These are phyloP conservation scores for Formica aserva DNA, from an alignment of 2,888 invertebrate species.

Conservation along the genomic window DNA sequence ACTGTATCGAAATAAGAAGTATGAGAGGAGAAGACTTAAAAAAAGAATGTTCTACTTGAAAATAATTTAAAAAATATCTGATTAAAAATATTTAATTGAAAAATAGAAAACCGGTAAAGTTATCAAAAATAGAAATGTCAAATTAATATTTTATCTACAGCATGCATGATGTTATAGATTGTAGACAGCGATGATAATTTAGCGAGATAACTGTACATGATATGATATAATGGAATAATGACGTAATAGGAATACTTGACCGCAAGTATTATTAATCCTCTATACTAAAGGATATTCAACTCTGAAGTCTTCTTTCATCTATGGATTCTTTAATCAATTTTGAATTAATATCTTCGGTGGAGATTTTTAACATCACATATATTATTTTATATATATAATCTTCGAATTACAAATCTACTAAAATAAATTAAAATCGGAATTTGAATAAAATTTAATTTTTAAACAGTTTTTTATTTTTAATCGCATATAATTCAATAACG, in stretches of 20 bases:
- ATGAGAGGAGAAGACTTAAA: not conserved
- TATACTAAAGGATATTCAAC: not conserved
- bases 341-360: not conserved
- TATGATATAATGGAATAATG: not conserved
- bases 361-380: not conserved
- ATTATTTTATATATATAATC: not conserved
- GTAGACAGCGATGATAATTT: not conserved
- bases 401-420: not conserved
- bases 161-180: not conserved
- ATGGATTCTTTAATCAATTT: not conserved
- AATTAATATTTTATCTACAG: not conserved
- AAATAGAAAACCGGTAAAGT: not conserved
- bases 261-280: not conserved
- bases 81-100: not conserved
- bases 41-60: not conserved
- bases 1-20: not conserved
- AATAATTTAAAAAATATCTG: not conserved
- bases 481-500: not conserved
- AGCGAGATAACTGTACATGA: not conserved
- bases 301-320: not conserved
- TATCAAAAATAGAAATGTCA: not conserved
- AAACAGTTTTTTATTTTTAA: not conserved
- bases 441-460: slow-evolving; percentile 2
- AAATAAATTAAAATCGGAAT: not conserved
- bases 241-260: not conserved